Percentiles rank a stretch among this genome's conserved stretches.
These are phyloP conservation scores for Anguilla megastoma DNA, from an alignment of 2,797 vertebrate genomes.

Conservation along the genomic window DNA sequence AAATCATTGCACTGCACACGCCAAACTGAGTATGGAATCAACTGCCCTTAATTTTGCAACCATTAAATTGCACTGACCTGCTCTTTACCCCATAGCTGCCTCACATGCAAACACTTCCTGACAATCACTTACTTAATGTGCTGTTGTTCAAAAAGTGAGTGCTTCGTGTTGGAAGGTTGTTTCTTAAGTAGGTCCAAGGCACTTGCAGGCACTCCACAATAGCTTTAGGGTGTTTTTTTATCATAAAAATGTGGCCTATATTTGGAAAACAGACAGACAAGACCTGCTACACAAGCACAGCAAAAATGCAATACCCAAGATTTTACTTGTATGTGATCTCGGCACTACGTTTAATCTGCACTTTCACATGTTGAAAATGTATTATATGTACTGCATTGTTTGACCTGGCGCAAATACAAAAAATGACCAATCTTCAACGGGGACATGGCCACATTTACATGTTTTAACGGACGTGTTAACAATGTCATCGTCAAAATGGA, in stretches of 20 bases:
- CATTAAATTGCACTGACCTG: background rate
- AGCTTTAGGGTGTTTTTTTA: background rate
- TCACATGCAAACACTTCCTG: background rate
- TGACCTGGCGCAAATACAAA: background rate
- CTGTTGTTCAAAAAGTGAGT: background rate
- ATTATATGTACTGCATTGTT: background rate
- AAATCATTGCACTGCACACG: background rate
- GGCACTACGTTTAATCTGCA: background rate
- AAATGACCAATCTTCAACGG: background rate
- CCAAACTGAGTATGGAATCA: background rate
- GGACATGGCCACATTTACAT: background rate
- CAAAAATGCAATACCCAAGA: background rate
- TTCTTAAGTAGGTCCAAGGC: conserved; percentile 28
- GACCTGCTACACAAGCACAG: background rate
- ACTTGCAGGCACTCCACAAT: conserved; percentile 16
- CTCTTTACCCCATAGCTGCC: background rate
- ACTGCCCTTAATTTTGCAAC: background rate
- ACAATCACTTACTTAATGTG: background rate
- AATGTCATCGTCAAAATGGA: background rate
- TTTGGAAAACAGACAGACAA: background rate
- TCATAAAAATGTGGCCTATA: background rate
- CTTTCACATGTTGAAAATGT: background rate
- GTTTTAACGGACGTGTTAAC: background rate
- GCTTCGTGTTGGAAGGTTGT: conserved; percentile 15
- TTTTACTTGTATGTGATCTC: background rate